Base-by-base conservation (phyloP, 2,113 vertebrate species). In the Zapornia atra region DNA sequence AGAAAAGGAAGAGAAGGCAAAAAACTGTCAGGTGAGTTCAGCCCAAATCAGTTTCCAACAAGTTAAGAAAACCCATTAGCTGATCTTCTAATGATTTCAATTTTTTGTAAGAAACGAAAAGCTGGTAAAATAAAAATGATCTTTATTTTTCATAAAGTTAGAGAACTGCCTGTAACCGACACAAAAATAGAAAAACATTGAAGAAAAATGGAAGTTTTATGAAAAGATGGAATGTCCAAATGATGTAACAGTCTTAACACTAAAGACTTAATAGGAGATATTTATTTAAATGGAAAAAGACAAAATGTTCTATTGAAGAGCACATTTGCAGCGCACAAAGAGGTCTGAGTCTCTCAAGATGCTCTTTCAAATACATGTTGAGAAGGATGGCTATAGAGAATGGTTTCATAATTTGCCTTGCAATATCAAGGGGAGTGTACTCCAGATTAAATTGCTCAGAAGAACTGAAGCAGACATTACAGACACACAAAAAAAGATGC, bases 321-420 rank as follows among this genome's bases (percentile, higher is more conserved):
- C 88, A 97, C 88, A 97, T 97, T 96, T 94, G 93, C 95, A 93
- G 96, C 93, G 88, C 96, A 95, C 94, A 97, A 96, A 96, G 89
- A 94, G 94, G 91, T 96, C 94, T 9, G 64, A 94, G 59, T 95
- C 94, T 96, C 95, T 96, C 95, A 97, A 98, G 97, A 97, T 96
- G 90, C 94, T 95, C 94, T 98, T 97, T 97, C 96, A 96, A 97
- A 97, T 94, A 97, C 96, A 97, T 88, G 92, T 96, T 97, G 96
- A 91, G 96, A 95, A 86, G 96, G 91, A 95, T 86, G 88, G 95
- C 93, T 96, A 94, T n/a, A 94, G 92, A 97, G 88, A 96, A 97
- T 82, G 91, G 93, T 88, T 95, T 92, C 97, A 97, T 97, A 97
- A 97, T 96, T 91, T 95, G 73, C 83, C 73, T 95, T 89, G 78